A percentile compares a stretch with the other conserved stretches of the same genome.
These are phyloP conservation scores for Corythaeola cristata DNA, from an alignment of 2,113 vertebrate species.

Conservation along the genomic window DNA sequence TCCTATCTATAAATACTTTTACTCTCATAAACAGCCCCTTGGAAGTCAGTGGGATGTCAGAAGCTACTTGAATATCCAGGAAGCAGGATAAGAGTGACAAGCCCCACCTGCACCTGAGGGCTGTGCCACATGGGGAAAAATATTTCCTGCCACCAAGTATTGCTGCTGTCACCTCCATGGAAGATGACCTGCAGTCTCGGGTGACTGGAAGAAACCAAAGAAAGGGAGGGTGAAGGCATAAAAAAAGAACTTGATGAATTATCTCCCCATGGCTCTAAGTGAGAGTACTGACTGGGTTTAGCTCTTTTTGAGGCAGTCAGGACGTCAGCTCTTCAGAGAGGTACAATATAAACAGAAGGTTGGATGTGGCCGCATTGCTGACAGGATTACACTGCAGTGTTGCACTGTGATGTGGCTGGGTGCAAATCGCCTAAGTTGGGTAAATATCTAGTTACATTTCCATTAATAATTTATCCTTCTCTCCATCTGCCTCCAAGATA, in stretches of 20 bases:
- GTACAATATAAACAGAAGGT: neutral
- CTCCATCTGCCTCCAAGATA: neutral
- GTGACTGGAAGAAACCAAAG: neutral
- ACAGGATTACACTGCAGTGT: neutral
- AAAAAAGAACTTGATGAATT: neutral
- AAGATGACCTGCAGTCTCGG: neutral
- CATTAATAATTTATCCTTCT: neutral
- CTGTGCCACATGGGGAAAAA: neutral
- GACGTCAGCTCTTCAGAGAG: neutral
- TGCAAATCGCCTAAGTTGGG: neutral
- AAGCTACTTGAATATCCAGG: neutral
- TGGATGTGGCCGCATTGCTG: neutral
- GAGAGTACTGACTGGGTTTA: neutral
- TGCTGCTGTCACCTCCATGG: neutral
- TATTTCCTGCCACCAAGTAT: neutral
- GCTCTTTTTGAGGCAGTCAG: neutral
- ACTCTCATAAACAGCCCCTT: neutral
- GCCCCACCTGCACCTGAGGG: neutral
- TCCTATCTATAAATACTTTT: neutral
- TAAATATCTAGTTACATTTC: neutral
- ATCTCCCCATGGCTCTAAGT: neutral
- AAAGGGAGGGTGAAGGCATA: neutral
- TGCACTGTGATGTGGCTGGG: neutral
- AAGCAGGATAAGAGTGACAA: neutral
- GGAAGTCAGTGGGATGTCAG: neutral